Evolutionary conservation across 1,140 invertebrate species (phyloP).

Genomic region (Lepidurus packardi): DNA sequence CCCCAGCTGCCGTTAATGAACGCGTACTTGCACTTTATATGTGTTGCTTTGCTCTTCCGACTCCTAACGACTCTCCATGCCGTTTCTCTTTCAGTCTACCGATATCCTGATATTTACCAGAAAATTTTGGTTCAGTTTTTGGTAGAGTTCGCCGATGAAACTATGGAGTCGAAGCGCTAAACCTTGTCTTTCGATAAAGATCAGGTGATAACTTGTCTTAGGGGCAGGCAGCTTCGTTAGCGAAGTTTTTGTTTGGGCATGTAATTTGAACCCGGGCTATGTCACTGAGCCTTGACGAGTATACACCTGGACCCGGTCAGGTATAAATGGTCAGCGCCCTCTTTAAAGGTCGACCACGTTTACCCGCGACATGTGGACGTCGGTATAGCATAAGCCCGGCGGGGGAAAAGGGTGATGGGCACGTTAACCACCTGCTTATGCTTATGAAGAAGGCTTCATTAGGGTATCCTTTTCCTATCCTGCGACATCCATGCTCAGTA

Average conservation of each 20-base stretch:
- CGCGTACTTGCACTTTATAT: not conserved
- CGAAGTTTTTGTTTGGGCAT: not conserved
- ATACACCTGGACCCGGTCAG: not conserved
- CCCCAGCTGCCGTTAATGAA: conserved; percentile 14
- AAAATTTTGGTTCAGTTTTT: not conserved
- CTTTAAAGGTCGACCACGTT: not conserved
- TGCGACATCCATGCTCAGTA: not conserved
- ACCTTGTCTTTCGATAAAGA: not conserved
- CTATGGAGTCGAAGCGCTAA: too few species aligned
- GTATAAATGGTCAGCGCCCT: not conserved
- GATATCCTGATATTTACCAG: not conserved
- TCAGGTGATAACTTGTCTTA: not conserved
- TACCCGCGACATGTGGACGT: conserved; percentile 4
- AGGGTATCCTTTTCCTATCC: not conserved
- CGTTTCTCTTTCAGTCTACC: not conserved
- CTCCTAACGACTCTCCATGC: not conserved
- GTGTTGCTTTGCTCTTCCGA: not conserved
- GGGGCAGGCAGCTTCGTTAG: not conserved
- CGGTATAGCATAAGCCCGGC: not conserved
- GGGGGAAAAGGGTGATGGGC: not conserved
- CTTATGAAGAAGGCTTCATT: conserved; percentile 14
- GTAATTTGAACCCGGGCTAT: conserved; percentile 9
- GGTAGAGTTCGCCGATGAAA: too few species aligned
- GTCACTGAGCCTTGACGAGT: not conserved
- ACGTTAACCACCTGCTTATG: conserved; percentile 17